Base-by-base conservation (phyloP, 2,888 invertebrate genomes). In the Nomada hirtipes region DNA sequence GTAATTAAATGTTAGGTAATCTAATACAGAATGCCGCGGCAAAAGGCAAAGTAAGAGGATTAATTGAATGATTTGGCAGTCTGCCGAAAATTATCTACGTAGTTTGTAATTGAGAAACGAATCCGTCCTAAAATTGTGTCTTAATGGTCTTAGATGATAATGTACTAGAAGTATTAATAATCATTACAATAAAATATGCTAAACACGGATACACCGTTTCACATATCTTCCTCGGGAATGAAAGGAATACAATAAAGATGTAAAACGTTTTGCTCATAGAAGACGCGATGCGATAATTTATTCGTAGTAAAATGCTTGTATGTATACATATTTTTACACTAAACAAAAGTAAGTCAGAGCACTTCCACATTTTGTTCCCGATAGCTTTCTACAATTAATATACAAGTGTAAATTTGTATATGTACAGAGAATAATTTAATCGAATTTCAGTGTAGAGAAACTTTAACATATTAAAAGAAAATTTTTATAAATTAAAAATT, bases 71-170 rank as follows among this genome's bases (percentile, higher is more conserved):
- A 44, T 57, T 50, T 2, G 10, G 52, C 13, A 52, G 63, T 20
- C 64, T 70, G 42, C 69, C 44, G 18, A 53, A 63, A 23, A 61
- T n/a, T 20, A 47, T 18, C 23, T 42, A 72, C 50, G 52, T 20
- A 57, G 13, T 73, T 78, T 23, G 3, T 36, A 70, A 65, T 53
- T 61, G 29, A 79, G 67, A 68, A 70, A 71, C 64, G 50, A 76
- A 77, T 84, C 84, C 84, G 84, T 84, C 84, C 84, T 63, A 63
- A 75, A 52, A 53, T 68, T 61, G 72, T 77, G 74, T 80, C 76
- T 76, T 74, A 72, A 76, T 69, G 61, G 53, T 79, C 74, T 68
- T 82, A 74, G 42, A 79, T 60, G 23, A 76, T 29, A 47, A 64
- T 83, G 73, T 80, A 80, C 60, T 68, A 57, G 26, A 60, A n/a